These are phyloP conservation scores for Andrena bicolor DNA, from an alignment of 2,888 invertebrate species.

Conservation along the genomic window DNA sequence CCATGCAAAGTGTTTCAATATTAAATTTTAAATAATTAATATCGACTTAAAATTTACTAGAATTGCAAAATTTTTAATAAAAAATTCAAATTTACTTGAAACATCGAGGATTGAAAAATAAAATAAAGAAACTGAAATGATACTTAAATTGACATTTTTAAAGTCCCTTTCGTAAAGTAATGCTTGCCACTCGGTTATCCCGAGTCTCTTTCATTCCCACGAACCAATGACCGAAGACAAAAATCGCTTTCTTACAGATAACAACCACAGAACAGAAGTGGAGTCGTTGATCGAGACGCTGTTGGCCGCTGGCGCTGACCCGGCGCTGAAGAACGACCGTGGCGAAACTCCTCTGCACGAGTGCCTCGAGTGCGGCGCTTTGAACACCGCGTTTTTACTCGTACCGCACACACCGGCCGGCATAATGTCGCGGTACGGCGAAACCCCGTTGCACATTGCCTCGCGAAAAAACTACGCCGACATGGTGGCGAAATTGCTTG, in stretches of 20 bases:
- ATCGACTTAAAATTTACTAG: too few species aligned
- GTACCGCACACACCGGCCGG: constrained; percentile 73
- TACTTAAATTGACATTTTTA: too few species aligned
- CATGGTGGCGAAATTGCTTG: constrained; percentile 76
- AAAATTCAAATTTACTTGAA: too few species aligned
- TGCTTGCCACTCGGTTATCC: neutral
- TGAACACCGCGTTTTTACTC: constrained; percentile 75
- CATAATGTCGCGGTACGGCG: constrained; percentile 80
- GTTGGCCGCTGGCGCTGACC: constrained; percentile 81
- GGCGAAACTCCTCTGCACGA: constrained; percentile 83
- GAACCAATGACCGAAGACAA: neutral
- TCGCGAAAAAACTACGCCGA: constrained; percentile 79
- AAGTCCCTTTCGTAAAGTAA: neutral
- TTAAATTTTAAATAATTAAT: too few species aligned
- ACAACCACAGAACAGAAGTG: constrained; percentile 73
- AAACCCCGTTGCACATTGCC: constrained; percentile 82
- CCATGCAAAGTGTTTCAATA: too few species aligned
- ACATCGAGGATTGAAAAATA: too few species aligned
- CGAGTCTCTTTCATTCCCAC: neutral
- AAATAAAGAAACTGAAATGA: too few species aligned
- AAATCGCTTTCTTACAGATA: constrained; percentile 66
- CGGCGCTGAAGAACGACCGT: constrained; percentile 81
- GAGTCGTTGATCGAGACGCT: constrained; percentile 77
- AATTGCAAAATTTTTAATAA: too few species aligned
- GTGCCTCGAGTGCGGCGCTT: constrained; percentile 77